Evolutionary conservation across 2,888 invertebrate genomes (phyloP).

Genomic region (Agapostemon virescens): DNA sequence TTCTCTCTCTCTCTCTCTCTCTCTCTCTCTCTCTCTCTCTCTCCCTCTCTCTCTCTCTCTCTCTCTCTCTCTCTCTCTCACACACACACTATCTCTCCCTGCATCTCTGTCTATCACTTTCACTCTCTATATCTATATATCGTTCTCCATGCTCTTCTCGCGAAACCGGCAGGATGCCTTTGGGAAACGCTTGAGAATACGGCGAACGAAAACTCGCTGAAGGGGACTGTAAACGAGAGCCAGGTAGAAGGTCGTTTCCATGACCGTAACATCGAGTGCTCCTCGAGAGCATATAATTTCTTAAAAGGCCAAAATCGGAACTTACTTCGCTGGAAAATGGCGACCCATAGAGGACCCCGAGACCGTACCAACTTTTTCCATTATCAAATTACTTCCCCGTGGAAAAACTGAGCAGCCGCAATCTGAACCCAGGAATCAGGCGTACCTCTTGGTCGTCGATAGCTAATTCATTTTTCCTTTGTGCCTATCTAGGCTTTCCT

Average conservation of each 20-base stretch:
- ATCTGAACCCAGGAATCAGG: constrained; percentile 34
- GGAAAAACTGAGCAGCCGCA: constrained; percentile 46
- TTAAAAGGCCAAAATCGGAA: constrained; percentile 62
- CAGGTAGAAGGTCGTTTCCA: constrained; percentile 6
- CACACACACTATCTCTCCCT: no score
- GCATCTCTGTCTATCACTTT: no score
- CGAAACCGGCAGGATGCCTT: not conserved
- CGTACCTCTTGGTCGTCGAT: constrained; percentile 11
- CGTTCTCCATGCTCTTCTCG: not conserved
- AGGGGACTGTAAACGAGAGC: constrained; percentile 27
- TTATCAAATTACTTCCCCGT: constrained; percentile 70
- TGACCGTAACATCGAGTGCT: constrained; percentile 48
- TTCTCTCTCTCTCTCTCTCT: not conserved
- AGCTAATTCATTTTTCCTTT: constrained; percentile 14
- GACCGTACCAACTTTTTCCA: constrained; percentile 67
- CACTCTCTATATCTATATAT: no score
- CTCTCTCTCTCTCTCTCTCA: no score
- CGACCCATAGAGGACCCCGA: constrained; percentile 2
- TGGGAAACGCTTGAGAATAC: constrained; percentile 8
- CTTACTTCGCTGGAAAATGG: constrained; percentile 34
- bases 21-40: not conserved
- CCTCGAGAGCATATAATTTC: constrained; percentile 65
- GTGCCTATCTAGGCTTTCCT: not conserved
- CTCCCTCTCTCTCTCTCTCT: no score
- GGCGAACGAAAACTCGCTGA: not conserved